Evolutionary conservation across 1,140 invertebrate genomes (phyloP).

Genomic region (Drosophila carrolli): DNA sequence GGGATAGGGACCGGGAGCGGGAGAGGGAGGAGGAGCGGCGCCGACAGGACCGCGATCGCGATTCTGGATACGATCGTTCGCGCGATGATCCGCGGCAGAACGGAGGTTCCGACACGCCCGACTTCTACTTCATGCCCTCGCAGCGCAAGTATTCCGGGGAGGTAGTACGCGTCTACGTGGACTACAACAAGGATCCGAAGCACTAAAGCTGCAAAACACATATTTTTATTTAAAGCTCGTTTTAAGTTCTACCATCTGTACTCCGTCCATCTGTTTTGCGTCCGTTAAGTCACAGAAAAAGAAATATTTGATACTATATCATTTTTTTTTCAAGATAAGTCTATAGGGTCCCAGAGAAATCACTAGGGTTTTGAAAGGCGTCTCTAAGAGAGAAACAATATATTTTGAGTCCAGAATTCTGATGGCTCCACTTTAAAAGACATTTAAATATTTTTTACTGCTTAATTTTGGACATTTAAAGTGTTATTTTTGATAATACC

Average conservation of each 20-base stretch:
- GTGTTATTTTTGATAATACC: background rate
- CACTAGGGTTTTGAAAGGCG: too few relatives aligned
- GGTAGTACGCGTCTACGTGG: conserved; percentile 95
- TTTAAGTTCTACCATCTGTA: conserved; percentile 46
- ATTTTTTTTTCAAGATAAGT: too few relatives aligned
- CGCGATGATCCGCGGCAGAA: conserved; percentile 78
- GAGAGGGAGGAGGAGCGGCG: conserved; percentile 70
- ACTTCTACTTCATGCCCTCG: conserved; percentile 98
- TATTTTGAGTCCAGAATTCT: too few relatives aligned
- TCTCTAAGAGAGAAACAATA: background rate
- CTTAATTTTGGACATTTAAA: too few relatives aligned
- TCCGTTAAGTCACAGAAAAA: background rate
- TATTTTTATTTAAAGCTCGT: conserved; percentile 55
- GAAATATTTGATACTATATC: background rate
- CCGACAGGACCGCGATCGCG: conserved; percentile 58
- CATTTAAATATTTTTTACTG: too few relatives aligned
- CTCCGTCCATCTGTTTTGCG: conserved; percentile 31
- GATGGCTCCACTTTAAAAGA: too few relatives aligned
- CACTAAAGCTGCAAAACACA: conserved; percentile 85
- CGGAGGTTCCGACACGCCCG: conserved; percentile 87
- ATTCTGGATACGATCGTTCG: conserved; percentile 64
- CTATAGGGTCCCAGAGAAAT: too few relatives aligned
- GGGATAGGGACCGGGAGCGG: conserved; percentile 43
- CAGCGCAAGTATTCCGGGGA: conserved; percentile 96
- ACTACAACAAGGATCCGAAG: conserved; percentile 89